A percentile compares a stretch with the other conserved stretches of the same genome.
Conservation (phyloP, 2,888 invertebrate species). For the Mythimna vitellina region DNA sequence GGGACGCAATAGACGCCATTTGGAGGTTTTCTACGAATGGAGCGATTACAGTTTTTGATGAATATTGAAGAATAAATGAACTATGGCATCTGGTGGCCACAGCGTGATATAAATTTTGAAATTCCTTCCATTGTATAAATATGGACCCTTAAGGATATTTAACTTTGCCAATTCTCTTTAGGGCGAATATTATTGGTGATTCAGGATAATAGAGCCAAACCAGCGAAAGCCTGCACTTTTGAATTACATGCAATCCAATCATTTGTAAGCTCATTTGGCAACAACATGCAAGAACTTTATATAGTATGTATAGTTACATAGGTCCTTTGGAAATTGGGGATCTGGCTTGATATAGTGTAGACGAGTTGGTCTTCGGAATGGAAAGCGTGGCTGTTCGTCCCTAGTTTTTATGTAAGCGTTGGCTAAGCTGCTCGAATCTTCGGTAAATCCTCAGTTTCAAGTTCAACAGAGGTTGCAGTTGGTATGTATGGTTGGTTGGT, state of each 20-base stretch:
- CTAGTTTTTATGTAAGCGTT: constrained; percentile 36
- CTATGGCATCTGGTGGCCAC: background rate
- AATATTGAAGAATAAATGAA: background rate
- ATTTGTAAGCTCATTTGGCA: constrained; percentile 47
- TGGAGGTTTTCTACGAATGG: background rate
- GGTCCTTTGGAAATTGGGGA: constrained; percentile 33
- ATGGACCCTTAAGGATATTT: background rate
- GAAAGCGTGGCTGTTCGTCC: constrained; percentile 26
- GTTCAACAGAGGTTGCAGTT: constrained; percentile 9
- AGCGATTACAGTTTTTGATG: background rate
- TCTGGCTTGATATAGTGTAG: constrained; percentile 35
- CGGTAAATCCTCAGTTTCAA: constrained; percentile 8
- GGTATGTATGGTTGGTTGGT: no score
- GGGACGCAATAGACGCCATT: background rate
- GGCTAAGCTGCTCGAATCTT: constrained; percentile 21
- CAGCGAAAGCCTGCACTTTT: constrained; percentile 40
- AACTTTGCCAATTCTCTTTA: constrained; percentile 13
- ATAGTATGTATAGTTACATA: constrained; percentile 45
- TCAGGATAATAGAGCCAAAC: constrained; percentile 28
- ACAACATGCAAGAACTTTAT: constrained; percentile 49
- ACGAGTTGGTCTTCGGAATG: constrained; percentile 5
- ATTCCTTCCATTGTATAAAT: background rate
- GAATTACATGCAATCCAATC: constrained; percentile 55
- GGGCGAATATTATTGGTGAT: constrained; percentile 1
- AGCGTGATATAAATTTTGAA: background rate